phyloP scores from a whole-genome alignment of 2,113 vertebrate genomes.

The Amazona guildingii region DNA sequence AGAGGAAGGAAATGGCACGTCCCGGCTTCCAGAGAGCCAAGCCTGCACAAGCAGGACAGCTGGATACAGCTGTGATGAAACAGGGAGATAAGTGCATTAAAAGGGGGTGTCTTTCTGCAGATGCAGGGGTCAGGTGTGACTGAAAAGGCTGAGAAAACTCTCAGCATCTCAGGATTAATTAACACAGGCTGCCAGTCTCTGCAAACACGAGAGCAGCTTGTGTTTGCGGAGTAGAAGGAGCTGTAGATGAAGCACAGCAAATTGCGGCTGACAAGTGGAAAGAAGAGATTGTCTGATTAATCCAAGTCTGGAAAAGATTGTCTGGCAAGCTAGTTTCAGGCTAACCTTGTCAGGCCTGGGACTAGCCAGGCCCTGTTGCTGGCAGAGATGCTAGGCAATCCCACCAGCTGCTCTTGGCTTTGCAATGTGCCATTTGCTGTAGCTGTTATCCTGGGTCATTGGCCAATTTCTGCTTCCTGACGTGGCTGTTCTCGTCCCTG shows the following conservation, averaged over 20 bases:
- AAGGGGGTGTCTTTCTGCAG: not conserved
- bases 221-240: not conserved
- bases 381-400: not conserved
- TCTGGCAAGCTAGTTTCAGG: not conserved
- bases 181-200: not conserved
- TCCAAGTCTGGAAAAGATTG: not conserved
- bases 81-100: not conserved
- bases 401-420: not conserved
- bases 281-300: not conserved
- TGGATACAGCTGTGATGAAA: not conserved
- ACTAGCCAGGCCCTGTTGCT: not conserved
- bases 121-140: not conserved
- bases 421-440: not conserved
- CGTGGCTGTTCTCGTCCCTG: not conserved
- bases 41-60: not conserved
- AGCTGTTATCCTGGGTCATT: not conserved
- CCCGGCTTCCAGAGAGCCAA: not conserved
- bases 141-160: not conserved
- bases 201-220: not conserved
- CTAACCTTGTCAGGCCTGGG: not conserved
- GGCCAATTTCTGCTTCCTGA: not conserved
- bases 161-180: not conserved
- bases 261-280: not conserved
- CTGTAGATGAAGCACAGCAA: constrained; percentile 14
- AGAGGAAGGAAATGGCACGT: not conserved